A percentile compares a stretch with the other conserved stretches of the same genome.
These are phyloP conservation scores for Hirudinaria manillensis DNA, from an alignment of 2,888 invertebrate genomes.

Conservation along the genomic window DNA sequence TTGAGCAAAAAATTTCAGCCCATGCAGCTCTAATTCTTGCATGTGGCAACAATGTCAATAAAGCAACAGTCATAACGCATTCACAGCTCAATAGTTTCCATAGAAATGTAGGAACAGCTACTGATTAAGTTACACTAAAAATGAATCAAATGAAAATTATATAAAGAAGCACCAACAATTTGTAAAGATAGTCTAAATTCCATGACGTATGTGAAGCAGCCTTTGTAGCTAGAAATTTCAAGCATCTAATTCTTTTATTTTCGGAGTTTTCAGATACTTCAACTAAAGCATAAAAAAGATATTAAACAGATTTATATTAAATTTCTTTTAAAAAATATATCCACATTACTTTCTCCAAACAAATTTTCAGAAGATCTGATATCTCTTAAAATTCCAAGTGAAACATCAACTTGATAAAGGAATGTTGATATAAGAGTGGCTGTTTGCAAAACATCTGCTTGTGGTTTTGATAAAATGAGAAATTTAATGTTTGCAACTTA, in stretches of 20 bases:
- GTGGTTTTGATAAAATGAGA: background rate
- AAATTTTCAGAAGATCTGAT: slow-evolving; percentile 11
- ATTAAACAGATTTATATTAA: background rate
- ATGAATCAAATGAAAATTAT: background rate
- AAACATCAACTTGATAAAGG: slow-evolving; percentile 14
- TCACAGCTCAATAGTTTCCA: too few relatives aligned
- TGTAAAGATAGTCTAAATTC: slow-evolving; percentile 15
- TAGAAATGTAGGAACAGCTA: too few relatives aligned
- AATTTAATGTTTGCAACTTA: background rate
- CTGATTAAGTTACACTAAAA: background rate
- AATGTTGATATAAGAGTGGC: slow-evolving; percentile 18
- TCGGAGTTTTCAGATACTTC: slow-evolving; percentile 3
- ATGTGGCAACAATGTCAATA: too few relatives aligned
- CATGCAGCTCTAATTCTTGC: too few relatives aligned
- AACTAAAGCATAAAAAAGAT: background rate
- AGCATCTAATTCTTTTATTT: slow-evolving; percentile 2
- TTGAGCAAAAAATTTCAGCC: too few relatives aligned
- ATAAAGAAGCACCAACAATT: background rate
- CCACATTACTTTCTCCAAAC: background rate
- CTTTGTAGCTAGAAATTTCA: slow-evolving; percentile 12
- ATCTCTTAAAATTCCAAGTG: slow-evolving; percentile 9
- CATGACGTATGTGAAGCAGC: slow-evolving; percentile 4
- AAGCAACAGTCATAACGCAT: too few relatives aligned
- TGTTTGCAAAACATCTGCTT: background rate
- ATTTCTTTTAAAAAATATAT: background rate